phyloP scores from a whole-genome alignment of 2,113 vertebrate genomes.

The Bubalus kerabau region DNA sequence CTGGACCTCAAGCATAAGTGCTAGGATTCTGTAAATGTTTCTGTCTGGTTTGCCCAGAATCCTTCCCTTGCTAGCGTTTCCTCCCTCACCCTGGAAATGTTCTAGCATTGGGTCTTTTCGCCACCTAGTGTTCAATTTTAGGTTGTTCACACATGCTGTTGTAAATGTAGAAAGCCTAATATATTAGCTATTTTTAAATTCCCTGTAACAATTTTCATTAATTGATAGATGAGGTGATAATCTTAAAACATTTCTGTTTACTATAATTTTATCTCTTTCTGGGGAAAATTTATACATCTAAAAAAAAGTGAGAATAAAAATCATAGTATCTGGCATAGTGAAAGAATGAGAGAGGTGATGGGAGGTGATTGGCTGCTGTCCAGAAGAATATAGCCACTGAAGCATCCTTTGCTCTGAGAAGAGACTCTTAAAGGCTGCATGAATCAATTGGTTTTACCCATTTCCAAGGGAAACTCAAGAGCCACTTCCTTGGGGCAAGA shows the following conservation, averaged over 20 bases:
- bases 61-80: not conserved
- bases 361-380: not conserved
- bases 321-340: not conserved
- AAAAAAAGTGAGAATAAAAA: not conserved
- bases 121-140: constrained; percentile 11
- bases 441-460: not conserved
- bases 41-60: too few relatives aligned
- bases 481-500: not conserved
- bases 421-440: not conserved
- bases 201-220: not conserved
- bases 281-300: not conserved
- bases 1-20: not conserved
- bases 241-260: not conserved
- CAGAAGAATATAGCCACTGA: rapidly evolving
- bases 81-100: not conserved
- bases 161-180: not conserved
- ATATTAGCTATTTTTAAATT: not conserved
- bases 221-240: not conserved
- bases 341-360: not conserved
- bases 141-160: not conserved
- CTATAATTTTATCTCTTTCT: not conserved
- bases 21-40: not conserved
- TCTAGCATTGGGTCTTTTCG: not conserved
- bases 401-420: not conserved
- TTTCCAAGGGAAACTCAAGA: not conserved